phyloP scores from a whole-genome alignment of 2,888 invertebrate species.

The Dexiosoma caninum region DNA sequence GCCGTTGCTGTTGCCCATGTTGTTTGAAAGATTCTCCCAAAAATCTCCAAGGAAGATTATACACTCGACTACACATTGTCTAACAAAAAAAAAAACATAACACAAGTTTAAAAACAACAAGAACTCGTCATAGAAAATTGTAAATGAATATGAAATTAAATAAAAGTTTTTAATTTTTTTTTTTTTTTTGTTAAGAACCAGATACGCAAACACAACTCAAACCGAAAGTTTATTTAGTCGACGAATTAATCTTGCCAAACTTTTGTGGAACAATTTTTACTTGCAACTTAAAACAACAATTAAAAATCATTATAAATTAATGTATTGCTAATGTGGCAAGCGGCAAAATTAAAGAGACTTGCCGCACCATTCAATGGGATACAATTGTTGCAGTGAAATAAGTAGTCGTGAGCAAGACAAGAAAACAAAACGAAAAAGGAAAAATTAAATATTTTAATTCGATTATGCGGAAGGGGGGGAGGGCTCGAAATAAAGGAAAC shows the following conservation, averaged over 20 bases:
- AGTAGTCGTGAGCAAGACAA: not conserved
- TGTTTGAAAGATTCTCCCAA: constrained; percentile 30
- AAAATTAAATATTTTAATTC: constrained; percentile 24
- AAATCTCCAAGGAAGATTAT: constrained; percentile 66
- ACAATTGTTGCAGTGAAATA: not conserved
- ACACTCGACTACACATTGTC: constrained; percentile 70
- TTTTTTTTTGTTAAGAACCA: not conserved
- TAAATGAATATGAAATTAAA: constrained; percentile 44
- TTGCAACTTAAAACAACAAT: constrained; percentile 53
- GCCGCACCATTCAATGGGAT: constrained; percentile 1
- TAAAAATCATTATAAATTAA: constrained; percentile 65
- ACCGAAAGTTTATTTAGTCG: not conserved
- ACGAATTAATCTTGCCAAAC: constrained; percentile 34
- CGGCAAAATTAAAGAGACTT: constrained; percentile 40
- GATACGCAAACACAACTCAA: not conserved
- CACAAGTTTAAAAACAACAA: constrained; percentile 26
- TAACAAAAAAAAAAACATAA: constrained; percentile 27
- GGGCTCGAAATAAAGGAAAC: constrained; percentile 59
- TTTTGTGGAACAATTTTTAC: constrained; percentile 43
- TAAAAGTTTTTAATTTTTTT: constrained; percentile 23
- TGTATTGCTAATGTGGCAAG: constrained; percentile 63
- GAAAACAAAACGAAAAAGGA: too few species aligned
- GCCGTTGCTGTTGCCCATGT: constrained; percentile 33
- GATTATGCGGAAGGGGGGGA: not conserved
- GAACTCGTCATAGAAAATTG: constrained; percentile 1